These are phyloP conservation scores for Thrips palmi DNA, from an alignment of 1,140 invertebrate genomes.

Conservation along the genomic window DNA sequence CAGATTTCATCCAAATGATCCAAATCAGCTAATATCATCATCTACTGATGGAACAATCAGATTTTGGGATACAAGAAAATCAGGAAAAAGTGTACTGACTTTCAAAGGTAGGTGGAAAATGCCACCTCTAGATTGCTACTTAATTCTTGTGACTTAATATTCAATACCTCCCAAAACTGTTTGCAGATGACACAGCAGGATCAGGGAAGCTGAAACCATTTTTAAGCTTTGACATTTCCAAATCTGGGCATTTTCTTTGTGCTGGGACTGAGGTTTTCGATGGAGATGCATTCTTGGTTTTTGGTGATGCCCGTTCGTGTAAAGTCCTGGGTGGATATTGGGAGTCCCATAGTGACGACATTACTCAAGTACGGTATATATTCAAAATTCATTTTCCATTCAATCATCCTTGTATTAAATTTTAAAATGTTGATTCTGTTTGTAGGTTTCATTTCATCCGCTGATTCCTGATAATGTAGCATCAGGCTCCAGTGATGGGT, in stretches of 20 bases:
- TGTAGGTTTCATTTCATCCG: constrained; percentile 54
- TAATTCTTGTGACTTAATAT: constrained; percentile 18
- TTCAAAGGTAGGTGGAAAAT: constrained; percentile 30
- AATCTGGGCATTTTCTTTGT: constrained; percentile 48
- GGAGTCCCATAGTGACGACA: constrained; percentile 69
- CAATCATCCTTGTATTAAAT: background rate
- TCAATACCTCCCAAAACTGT: constrained; percentile 10
- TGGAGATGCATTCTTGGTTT: constrained; percentile 55
- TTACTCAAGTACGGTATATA: constrained; percentile 40
- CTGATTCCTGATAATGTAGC: constrained; percentile 44
- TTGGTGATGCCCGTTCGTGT: constrained; percentile 57
- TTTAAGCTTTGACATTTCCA: constrained; percentile 56
- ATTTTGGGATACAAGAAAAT: constrained; percentile 41
- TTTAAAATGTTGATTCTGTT: background rate
- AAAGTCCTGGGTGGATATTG: constrained; percentile 64
- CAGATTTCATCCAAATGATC: constrained; percentile 38
- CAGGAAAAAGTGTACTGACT: constrained; percentile 29
- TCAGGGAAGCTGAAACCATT: constrained; percentile 32
- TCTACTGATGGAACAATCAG: constrained; percentile 37
- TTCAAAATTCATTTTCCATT: background rate
- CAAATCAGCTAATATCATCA: constrained; percentile 37
- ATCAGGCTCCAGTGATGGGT: constrained; percentile 62
- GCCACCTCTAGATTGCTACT: constrained; percentile 11
- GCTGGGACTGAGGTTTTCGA: constrained; percentile 54
- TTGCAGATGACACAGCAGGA: constrained; percentile 22